A percentile compares a stretch with the other conserved stretches of the same genome.
These are phyloP conservation scores for Ginglymostoma cirratum DNA, from an alignment of 2,113 vertebrate genomes.

Conservation along the genomic window DNA sequence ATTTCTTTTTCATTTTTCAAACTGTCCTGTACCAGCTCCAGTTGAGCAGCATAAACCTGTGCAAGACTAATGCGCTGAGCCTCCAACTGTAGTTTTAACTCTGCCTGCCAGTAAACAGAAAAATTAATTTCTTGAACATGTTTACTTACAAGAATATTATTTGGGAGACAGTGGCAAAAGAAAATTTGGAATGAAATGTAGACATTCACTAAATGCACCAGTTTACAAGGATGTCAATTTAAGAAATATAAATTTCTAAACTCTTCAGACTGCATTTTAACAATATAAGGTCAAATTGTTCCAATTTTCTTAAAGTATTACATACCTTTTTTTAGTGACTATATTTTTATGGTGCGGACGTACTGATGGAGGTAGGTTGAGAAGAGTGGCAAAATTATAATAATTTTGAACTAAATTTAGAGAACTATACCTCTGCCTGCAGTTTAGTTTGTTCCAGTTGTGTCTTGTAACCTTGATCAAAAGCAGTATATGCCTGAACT, in stretches of 20 bases:
- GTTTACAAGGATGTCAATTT: neutral
- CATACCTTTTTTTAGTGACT: neutral
- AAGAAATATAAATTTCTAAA: too few relatives aligned
- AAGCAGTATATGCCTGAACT: neutral
- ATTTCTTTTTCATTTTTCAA: constrained; percentile 59
- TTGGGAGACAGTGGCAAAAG: neutral
- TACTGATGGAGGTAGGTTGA: neutral
- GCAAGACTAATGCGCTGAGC: constrained; percentile 83
- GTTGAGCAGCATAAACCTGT: constrained; percentile 79
- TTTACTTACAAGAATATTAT: neutral
- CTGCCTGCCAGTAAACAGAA: constrained; percentile 57
- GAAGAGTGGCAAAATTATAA: neutral
- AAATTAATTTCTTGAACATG: constrained; percentile 26
- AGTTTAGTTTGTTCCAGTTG: neutral
- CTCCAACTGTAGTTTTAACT: constrained; percentile 80
- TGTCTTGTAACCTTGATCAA: neutral
- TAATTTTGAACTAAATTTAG: neutral
- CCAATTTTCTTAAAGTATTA: neutral
- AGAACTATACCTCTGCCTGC: neutral
- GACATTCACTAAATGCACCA: neutral
- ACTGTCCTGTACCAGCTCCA: constrained; percentile 69
- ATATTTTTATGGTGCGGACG: neutral
- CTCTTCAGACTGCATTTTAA: neutral
- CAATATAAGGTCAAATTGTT: neutral
- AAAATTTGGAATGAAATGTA: too few relatives aligned